These are phyloP conservation scores for Loxodonta africana DNA, from an alignment of 2,113 vertebrate species.

Conservation along the genomic window DNA sequence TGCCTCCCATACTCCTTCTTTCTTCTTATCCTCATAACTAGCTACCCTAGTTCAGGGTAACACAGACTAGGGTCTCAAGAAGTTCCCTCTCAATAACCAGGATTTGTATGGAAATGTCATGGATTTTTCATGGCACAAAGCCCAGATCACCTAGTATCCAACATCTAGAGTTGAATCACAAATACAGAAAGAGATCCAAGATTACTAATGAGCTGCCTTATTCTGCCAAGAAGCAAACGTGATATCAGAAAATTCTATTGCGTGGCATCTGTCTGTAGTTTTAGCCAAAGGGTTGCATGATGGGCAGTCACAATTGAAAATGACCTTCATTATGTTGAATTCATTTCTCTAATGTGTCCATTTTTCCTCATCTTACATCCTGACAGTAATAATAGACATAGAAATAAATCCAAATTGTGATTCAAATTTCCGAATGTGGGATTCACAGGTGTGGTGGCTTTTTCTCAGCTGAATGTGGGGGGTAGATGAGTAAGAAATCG, in stretches of 20 bases:
- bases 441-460: constrained; percentile 73
- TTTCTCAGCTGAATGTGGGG: constrained; percentile 51
- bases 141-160: constrained; percentile 68
- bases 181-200: constrained; percentile 74
- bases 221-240: constrained; percentile 77
- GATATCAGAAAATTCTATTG: constrained; percentile 73
- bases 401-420: constrained; percentile 76
- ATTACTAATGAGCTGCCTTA: constrained; percentile 74
- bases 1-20: not conserved
- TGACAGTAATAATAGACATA: constrained; percentile 67
- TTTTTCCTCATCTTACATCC: constrained; percentile 75
- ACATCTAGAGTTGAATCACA: constrained; percentile 75
- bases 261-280: constrained; percentile 74
- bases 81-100: constrained; percentile 39
- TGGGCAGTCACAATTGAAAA: constrained; percentile 77
- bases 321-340: constrained; percentile 82
- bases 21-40: not conserved
- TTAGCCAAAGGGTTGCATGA: constrained; percentile 77
- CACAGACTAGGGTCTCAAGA: constrained; percentile 36
- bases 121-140: constrained; percentile 64
- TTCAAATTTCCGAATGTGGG: constrained; percentile 73
- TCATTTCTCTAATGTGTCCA: constrained; percentile 77
- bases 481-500: constrained; percentile 63
- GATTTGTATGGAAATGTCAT: constrained; percentile 65
- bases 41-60: constrained; percentile 58